Evolutionary conservation across 2,797 vertebrate species (phyloP), one percentile per base, ranked within the genome.

Genomic region (Sparidentex hasta): DNA sequence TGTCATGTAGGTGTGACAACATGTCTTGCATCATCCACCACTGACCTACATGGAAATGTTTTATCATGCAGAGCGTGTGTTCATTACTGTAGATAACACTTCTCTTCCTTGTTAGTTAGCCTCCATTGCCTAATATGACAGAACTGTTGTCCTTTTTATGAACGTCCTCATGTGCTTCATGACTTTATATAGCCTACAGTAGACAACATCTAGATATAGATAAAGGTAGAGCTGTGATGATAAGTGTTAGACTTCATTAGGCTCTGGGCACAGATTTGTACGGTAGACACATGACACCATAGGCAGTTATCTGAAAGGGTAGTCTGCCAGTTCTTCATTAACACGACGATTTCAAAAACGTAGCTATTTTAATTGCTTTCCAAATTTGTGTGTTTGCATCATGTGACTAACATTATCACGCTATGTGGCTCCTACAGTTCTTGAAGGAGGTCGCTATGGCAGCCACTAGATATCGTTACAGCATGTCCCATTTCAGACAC

Each of bases 11-110:
- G 46, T 33, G 46, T 68, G 63, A 66, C 44, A 72, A 55, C 27
- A 16, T 9, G 2, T 66, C 27, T 81, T 81, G 71, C 46, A 74
- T 81, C 84, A 76, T 70, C 48, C 59, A 56, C 51, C 38, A 12
- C 46, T 76, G 55, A 76, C 72, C 75, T 67, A 69, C 47, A 74
- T 67, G 74, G 38, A 43, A 48, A 50, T 44, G 38, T 54, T 65
- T 73, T 65, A 76, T 76, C 65, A 61, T 47, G 8, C 17, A 50
- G 47, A 41, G 71, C 50, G 16, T 25, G 29, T 58, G 56, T 74
- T 82, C 51, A 81, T 80, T 76, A 70, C 47, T 76, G 18, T 57
- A 52, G 16, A 73, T 76, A 58, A 52, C 59, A 64, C 57, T 59
- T n/a, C 38, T 46, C 18, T 61, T 50, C 17, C 27, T 74, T 5